phyloP scores from a whole-genome alignment of 2,888 invertebrate genomes.

The Salticus scenicus region DNA sequence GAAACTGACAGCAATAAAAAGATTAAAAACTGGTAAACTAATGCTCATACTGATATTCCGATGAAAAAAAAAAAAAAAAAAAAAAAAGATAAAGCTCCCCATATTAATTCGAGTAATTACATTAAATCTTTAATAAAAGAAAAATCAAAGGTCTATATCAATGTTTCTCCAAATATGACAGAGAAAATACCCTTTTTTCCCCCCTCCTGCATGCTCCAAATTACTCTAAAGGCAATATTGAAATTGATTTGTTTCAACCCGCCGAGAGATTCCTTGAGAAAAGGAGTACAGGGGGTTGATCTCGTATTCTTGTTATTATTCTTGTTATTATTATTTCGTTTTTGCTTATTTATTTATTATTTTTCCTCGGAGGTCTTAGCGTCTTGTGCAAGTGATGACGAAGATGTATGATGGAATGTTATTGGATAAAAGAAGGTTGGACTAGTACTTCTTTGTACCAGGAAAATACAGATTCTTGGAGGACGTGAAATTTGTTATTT shows the following conservation, averaged over 20 bases:
- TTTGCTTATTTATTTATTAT: background rate
- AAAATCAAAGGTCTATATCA: conserved; percentile 63
- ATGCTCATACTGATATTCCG: too few relatives aligned
- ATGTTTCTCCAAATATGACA: conserved; percentile 28
- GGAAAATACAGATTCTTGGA: too few relatives aligned
- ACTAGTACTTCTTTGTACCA: too few relatives aligned
- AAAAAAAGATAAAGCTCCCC: conserved; percentile 13
- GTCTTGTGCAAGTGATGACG: background rate
- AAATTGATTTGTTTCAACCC: conserved; percentile 60
- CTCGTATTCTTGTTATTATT: background rate
- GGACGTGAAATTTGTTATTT: too few relatives aligned
- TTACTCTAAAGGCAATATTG: conserved; percentile 59
- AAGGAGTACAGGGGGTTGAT: too few relatives aligned
- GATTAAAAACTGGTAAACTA: too few relatives aligned
- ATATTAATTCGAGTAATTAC: conserved; percentile 67
- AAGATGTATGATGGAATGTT: background rate
- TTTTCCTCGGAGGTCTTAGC: background rate
- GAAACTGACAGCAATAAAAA: too few relatives aligned
- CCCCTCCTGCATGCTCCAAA: conserved; percentile 18
- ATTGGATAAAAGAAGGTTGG: background rate
- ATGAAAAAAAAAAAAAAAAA: too few relatives aligned
- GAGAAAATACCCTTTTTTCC: background rate
- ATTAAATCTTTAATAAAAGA: conserved; percentile 66
- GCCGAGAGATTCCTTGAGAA: too few relatives aligned
- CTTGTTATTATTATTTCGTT: background rate